Base-by-base conservation (phyloP, 2,888 invertebrate species). In the Agrotis clavis region DNA sequence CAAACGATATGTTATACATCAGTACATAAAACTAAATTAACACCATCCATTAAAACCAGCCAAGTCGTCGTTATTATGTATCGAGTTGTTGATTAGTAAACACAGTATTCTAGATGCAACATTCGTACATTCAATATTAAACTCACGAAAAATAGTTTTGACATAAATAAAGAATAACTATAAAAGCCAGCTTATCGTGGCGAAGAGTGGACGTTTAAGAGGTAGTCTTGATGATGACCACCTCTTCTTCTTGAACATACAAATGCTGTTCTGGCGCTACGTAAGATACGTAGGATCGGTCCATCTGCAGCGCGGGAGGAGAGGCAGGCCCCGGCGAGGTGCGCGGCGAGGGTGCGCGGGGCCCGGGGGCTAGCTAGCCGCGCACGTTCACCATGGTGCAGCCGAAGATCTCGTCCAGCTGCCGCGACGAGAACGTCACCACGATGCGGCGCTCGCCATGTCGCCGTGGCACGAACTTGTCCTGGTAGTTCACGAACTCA, bases 401-500 rank as follows among this genome's bases (percentile, higher is more conserved):
- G 66, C 97, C 97, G 84, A 95, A 95, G 89, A 97, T 96, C 91
- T 97, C 97, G 90, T 97, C 97, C 73, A 98, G 93, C 92, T 97
- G 97, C 71, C 97, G 96, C 50, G 97, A 97, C 68, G 97, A 97
- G 94, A 98, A 98, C 56, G 97, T 97, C 76, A 97, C 97, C 30
- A 97, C 97, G 80, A 97, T 96, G 87, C 96, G 97, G n/a, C 97
- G 93, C 87, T 97, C 96, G 11, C 97, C 97, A 61, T 94, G 92
- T 66, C 97, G 94, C 45, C 96, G 95, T 0, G 97, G 97, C 71
- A 96, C 90, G 87, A 97, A 97, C 84, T 95, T 96, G 89, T 97
- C 97, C 83, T 96, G 96, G 91, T 97, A 97, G 78, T 96, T 96
- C 76, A 97, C 97, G 85, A 96, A 94, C 91, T 97, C 97, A 60